These are phyloP conservation scores for Cossypha dichroa DNA, from an alignment of 2,797 vertebrate species.

Conservation along the genomic window DNA sequence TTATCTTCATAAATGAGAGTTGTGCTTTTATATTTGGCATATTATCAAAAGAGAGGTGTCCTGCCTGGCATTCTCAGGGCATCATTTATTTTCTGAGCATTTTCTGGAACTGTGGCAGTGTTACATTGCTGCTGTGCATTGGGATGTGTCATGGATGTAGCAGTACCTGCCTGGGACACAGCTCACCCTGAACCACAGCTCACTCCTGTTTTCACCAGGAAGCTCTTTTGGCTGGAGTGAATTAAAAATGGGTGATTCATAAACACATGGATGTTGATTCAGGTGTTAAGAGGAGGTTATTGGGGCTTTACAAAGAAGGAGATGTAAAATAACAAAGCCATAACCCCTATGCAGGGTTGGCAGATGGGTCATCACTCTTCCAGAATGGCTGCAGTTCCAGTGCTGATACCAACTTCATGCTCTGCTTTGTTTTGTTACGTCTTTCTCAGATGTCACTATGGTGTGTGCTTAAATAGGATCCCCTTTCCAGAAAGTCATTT, in stretches of 20 bases:
- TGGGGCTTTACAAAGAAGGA: not conserved
- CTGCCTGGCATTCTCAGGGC: not conserved
- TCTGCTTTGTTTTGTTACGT: not conserved
- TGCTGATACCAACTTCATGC: not conserved
- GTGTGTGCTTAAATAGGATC: slow-evolving; percentile 7
- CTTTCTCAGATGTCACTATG: slow-evolving; percentile 18
- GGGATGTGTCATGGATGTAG: not conserved
- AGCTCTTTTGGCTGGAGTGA: not conserved
- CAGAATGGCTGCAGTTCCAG: not conserved
- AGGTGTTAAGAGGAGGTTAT: not conserved
- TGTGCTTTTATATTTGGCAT: not conserved
- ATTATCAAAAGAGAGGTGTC: not conserved
- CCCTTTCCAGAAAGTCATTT: slow-evolving; percentile 45
- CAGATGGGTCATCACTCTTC: not conserved
- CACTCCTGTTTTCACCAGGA: not conserved
- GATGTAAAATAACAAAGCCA: not conserved
- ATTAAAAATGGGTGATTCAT: not conserved
- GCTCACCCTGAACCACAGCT: not conserved
- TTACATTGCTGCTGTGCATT: rapidly evolving
- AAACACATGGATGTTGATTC: not conserved
- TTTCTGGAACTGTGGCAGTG: not conserved
- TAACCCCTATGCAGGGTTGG: not conserved
- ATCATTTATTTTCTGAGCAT: not conserved
- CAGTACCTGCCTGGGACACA: not conserved
- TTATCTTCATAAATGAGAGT: not conserved